Conservation (phyloP, 2,888 invertebrate genomes). For the Acrobasis consociella region DNA sequence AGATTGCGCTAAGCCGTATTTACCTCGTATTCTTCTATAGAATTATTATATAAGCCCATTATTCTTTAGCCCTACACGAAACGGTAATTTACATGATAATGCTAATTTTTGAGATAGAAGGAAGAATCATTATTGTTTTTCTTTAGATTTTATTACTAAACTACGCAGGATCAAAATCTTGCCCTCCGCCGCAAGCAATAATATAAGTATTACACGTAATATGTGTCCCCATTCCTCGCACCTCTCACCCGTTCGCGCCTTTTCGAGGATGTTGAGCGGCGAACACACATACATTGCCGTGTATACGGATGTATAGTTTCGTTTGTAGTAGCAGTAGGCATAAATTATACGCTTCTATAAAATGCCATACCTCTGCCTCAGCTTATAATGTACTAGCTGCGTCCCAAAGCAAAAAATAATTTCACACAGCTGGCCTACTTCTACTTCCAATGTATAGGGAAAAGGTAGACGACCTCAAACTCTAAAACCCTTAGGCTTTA, state of each 20-base stretch:
- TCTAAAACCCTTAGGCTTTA: conserved; percentile 24
- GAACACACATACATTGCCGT: too few species aligned
- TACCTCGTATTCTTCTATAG: conserved; percentile 25
- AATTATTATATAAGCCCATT: conserved; percentile 11
- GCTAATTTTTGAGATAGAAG: conserved; percentile 1
- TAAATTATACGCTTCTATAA: too few species aligned
- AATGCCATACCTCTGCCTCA: too few species aligned
- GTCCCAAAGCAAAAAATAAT: too few species aligned
- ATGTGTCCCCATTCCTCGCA: too few species aligned
- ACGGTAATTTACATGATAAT: conserved; percentile 1
- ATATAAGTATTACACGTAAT: too few species aligned
- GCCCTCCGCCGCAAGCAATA: too few species aligned
- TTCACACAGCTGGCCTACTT: background rate
- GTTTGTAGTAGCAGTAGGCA: too few species aligned
- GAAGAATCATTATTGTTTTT: background rate
- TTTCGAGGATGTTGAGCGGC: too few species aligned
- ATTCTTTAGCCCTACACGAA: background rate
- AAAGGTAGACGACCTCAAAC: conserved; percentile 1
- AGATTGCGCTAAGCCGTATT: conserved; percentile 14
- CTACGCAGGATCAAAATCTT: background rate
- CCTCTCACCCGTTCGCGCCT: too few species aligned
- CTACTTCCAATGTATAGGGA: background rate
- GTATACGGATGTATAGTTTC: too few species aligned
- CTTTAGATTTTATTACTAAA: background rate
- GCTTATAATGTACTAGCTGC: too few species aligned